These are phyloP conservation scores for Dendrolimus pini DNA, from an alignment of 2,888 invertebrate genomes.

Conservation along the genomic window DNA sequence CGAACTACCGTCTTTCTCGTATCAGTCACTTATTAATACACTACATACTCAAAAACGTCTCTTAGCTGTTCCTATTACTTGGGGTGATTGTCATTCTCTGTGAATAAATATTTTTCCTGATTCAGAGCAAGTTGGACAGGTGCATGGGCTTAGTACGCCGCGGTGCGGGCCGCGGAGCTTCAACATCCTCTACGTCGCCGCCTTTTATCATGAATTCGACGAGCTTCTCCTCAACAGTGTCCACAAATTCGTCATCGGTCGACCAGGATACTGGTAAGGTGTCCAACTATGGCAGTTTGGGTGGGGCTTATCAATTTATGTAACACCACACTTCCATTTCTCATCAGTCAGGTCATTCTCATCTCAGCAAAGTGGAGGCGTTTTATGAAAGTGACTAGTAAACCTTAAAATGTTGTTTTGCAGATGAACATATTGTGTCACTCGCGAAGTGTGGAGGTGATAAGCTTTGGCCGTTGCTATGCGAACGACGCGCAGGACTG, in stretches of 20 bases:
- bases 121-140: conserved; percentile 45
- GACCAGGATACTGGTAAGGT: conserved; percentile 32
- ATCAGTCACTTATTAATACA: too few relatives aligned
- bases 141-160: conserved; percentile 28
- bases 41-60: too few relatives aligned
- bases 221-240: conserved; percentile 35
- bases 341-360: too few relatives aligned
- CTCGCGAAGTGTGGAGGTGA: conserved; percentile 35
- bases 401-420: conserved; percentile 5
- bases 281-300: too few relatives aligned
- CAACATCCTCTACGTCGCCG: conserved; percentile 14
- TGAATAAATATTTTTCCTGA: conserved; percentile 4
- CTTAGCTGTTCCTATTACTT: too few relatives aligned
- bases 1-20: too few relatives aligned
- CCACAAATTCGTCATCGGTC: conserved; percentile 16
- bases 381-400: too few relatives aligned
- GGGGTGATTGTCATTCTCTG: too few relatives aligned
- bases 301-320: too few relatives aligned
- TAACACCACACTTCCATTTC: too few relatives aligned
- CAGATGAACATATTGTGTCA: conserved; percentile 42
- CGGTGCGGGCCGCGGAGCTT: conserved; percentile 8
- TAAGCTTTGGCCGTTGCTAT: conserved; percentile 38
- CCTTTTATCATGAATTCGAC: conserved; percentile 28
- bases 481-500: conserved; percentile 35
- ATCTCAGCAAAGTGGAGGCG: too few relatives aligned